Evolutionary conservation across 53 echinoderm and acorn worm genomes (phyloP).

Genomic region (Holothuria scabra): DNA sequence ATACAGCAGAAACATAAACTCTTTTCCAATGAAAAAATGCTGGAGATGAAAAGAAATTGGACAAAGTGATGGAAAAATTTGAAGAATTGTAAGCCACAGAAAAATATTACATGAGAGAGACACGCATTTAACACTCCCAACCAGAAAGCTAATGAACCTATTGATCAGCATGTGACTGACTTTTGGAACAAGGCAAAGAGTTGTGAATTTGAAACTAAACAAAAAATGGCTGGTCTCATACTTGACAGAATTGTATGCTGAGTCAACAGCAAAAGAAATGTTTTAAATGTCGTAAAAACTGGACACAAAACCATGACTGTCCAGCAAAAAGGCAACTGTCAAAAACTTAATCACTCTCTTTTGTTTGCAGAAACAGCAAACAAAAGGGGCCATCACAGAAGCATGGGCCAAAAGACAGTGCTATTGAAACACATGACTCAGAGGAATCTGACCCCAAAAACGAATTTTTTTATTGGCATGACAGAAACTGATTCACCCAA

Average conservation of each 20-base stretch:
- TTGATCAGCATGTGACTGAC: slow-evolving; percentile 24
- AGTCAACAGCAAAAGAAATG: not conserved
- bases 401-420: no score
- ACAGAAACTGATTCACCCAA: not conserved
- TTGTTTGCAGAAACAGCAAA: slow-evolving; percentile 2
- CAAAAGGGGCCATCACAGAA: no score
- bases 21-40: no score
- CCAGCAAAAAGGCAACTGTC: not conserved
- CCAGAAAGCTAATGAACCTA: not conserved
- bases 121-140: slow-evolving; percentile 17
- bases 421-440: not conserved
- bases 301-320: no score
- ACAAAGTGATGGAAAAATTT: no score
- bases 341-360: not conserved
- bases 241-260: slow-evolving; percentile 17
- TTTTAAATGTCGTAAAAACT: not conserved
- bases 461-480: slow-evolving; percentile 4
- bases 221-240: slow-evolving; percentile 1
- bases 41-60: no score
- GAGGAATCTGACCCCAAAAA: not conserved
- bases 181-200: slow-evolving; percentile 12
- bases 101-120: slow-evolving; percentile 20
- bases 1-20: no score
- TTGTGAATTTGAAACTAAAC: slow-evolving; percentile 9
- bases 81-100: not conserved